A percentile compares a stretch with the other conserved stretches of the same genome.
These are phyloP conservation scores for Cygnus atratus DNA, from an alignment of 2,113 vertebrate species.

Conservation along the genomic window DNA sequence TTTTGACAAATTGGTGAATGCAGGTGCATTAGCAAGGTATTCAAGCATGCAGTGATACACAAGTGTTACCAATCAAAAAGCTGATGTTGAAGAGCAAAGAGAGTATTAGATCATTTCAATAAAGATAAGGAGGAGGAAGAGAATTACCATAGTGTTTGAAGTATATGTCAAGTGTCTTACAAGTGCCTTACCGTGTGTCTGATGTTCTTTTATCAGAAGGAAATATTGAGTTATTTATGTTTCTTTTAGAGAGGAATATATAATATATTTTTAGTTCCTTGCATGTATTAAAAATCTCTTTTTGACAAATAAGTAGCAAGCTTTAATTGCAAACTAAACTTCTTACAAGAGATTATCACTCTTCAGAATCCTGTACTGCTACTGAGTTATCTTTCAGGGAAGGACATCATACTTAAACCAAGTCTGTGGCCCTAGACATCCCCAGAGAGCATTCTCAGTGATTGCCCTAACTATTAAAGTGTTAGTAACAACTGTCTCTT, in stretches of 20 bases:
- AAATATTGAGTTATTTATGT: background rate
- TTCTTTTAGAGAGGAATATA: background rate
- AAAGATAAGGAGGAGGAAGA: background rate
- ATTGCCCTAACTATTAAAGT: background rate
- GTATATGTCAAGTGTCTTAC: background rate
- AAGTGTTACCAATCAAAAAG: background rate
- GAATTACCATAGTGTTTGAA: background rate
- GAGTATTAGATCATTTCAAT: background rate
- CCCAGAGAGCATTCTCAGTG: background rate
- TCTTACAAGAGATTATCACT: background rate
- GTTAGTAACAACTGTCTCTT: background rate
- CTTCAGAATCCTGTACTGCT: background rate
- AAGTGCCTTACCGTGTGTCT: background rate
- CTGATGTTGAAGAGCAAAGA: background rate
- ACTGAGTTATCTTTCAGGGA: background rate
- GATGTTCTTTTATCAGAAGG: background rate
- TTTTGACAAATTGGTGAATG: background rate
- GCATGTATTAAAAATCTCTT: background rate
- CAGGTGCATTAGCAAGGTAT: background rate
- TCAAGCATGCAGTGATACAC: background rate
- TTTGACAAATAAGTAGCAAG: background rate
- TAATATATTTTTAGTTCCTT: background rate
- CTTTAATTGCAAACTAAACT: background rate
- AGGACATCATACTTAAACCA: background rate
- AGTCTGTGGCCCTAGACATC: background rate